phyloP scores from a whole-genome alignment of 2,888 invertebrate genomes.

The Zygogramma bicolorata region DNA sequence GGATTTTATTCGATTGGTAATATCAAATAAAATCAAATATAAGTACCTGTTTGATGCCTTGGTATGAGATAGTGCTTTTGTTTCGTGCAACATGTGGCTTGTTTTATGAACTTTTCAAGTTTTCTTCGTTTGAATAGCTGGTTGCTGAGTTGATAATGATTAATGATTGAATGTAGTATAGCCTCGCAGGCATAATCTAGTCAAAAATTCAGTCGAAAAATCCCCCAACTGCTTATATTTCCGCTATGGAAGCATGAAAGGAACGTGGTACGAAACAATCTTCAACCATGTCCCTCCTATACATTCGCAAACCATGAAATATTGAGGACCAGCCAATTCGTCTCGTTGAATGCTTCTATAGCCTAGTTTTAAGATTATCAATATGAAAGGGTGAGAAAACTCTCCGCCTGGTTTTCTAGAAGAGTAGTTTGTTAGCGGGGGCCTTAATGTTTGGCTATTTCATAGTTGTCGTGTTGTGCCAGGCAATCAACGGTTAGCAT shows the following conservation, averaged over 20 bases:
- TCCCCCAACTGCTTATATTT: neutral
- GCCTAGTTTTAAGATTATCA: conserved; percentile 53
- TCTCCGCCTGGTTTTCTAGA: conserved; percentile 39
- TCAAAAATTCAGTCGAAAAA: neutral
- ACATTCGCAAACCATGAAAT: neutral
- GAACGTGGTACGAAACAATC: neutral
- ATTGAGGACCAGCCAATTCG: conserved; percentile 14
- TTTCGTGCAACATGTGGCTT: no score
- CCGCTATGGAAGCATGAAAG: neutral
- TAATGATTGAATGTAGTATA: neutral
- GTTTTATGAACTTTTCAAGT: no score
- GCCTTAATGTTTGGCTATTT: conserved; percentile 66
- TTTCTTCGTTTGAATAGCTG: no score
- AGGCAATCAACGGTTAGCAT: conserved; percentile 66
- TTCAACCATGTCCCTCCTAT: neutral
- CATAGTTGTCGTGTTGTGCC: conserved; percentile 67
- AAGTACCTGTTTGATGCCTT: no score
- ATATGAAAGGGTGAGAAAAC: conserved; percentile 45
- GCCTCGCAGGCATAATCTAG: no score
- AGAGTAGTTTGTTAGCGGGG: conserved; percentile 64
- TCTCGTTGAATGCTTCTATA: conserved; percentile 51
- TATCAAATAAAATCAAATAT: no score
- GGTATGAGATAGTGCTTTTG: no score
- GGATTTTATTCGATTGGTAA: no score
- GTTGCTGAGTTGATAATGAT: no score